Conservation (phyloP, 2,113 vertebrate genomes). For the Arvicanthis niloticus region DNA sequence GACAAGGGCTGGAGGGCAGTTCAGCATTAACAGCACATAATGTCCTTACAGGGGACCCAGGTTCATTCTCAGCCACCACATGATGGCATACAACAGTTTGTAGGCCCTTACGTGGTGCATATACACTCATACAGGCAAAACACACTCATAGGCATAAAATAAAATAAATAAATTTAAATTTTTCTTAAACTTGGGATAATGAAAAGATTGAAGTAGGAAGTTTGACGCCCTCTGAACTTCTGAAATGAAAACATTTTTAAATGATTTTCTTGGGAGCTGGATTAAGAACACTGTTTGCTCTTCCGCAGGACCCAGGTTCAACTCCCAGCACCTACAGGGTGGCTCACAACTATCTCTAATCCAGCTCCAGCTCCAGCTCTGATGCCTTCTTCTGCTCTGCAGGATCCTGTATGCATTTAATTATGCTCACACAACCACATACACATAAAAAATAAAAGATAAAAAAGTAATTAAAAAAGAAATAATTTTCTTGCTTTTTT, state of each 20-base stretch:
- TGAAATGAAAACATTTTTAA: conserved; percentile 36
- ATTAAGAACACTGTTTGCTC: not conserved
- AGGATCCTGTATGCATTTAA: not conserved
- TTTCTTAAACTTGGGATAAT: not conserved
- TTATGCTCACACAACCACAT: not conserved
- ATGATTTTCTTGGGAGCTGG: not conserved
- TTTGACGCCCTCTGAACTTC: conserved; percentile 36
- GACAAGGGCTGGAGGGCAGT: not conserved
- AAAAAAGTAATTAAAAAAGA: not conserved
- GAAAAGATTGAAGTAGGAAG: conserved; percentile 10
- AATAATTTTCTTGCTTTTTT: not conserved
- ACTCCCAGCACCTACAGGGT: not conserved
- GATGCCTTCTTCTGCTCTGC: not conserved
- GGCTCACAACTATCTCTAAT: not conserved
- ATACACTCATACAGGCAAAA: not conserved
- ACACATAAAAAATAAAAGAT: not conserved
- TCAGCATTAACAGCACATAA: not conserved
- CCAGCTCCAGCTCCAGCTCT: not conserved
- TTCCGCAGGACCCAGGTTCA: not conserved
- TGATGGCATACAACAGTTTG: no score
- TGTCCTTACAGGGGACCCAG: not conserved
- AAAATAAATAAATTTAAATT: not conserved
- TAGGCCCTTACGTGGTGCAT: not conserved
- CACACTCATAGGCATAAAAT: not conserved
- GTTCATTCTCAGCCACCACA: not conserved